Evolutionary conservation across 2,888 invertebrate genomes (phyloP).

Genomic region (Dione vanillae): DNA sequence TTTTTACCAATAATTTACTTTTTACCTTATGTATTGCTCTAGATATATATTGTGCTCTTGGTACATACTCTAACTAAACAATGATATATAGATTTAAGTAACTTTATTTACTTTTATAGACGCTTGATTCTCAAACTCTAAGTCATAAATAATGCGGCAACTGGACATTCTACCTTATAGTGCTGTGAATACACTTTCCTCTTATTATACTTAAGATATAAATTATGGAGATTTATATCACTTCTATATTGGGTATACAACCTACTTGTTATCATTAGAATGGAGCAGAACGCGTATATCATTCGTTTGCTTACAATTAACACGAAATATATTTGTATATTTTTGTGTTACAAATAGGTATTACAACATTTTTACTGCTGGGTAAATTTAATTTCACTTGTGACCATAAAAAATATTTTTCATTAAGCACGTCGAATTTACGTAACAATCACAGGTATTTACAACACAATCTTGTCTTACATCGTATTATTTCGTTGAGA

Average conservation of each 20-base stretch:
- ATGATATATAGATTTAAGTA: constrained; percentile 79
- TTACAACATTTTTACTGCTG: neutral
- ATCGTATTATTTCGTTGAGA: neutral
- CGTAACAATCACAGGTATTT: neutral
- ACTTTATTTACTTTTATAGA: constrained; percentile 83
- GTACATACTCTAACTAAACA: neutral
- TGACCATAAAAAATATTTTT: neutral
- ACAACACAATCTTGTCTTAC: neutral
- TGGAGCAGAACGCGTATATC: constrained; percentile 30
- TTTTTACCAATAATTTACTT: too few species aligned
- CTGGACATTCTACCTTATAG: constrained; percentile 67
- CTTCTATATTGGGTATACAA: constrained; percentile 38
- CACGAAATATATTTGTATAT: constrained; percentile 15
- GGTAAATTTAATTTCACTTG: neutral
- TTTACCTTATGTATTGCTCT: too few species aligned
- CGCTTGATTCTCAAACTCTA: constrained; percentile 66
- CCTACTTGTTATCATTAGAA: constrained; percentile 36
- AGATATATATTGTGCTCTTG: too few species aligned
- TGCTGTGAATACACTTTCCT: constrained; percentile 77
- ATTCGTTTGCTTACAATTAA: constrained; percentile 27
- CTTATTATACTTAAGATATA: constrained; percentile 81
- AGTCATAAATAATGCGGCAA: constrained; percentile 76
- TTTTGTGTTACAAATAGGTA: neutral
- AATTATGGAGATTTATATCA: constrained; percentile 77
- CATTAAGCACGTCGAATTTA: neutral